phyloP scores from a whole-genome alignment of 1,140 invertebrate species.

The Ostrea denselamellosa region DNA sequence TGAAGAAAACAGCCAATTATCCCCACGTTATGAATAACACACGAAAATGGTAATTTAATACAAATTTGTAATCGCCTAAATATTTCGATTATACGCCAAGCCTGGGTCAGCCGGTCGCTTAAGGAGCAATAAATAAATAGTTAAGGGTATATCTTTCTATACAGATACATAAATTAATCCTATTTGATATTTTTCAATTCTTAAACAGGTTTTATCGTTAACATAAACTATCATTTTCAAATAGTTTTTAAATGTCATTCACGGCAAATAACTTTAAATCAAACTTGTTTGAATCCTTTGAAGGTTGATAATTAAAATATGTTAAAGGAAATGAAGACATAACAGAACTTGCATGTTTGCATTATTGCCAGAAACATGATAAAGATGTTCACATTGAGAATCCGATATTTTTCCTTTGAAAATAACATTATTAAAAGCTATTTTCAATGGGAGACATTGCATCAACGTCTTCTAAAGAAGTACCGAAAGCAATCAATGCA shows the following conservation, averaged over 20 bases:
- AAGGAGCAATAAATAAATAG: conserved; percentile 9
- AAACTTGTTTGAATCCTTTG: conserved; percentile 14
- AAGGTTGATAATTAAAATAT: conserved; percentile 33
- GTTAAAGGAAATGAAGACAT: conserved; percentile 21
- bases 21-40: conserved; percentile 31
- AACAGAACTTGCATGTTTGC: conserved; percentile 15
- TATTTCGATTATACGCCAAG: conserved; percentile 35
- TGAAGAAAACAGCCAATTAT: neutral
- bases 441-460: neutral
- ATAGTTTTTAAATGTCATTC: conserved; percentile 19
- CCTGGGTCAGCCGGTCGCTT: conserved; percentile 8
- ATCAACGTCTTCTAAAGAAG: neutral
- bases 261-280: conserved; percentile 17
- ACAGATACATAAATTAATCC: conserved; percentile 36
- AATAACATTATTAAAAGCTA: conserved; percentile 34
- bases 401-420: conserved; percentile 22
- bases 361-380: conserved; percentile 10
- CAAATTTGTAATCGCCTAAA: conserved; percentile 37
- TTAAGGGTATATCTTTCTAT: conserved; percentile 33
- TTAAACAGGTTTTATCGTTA: neutral
- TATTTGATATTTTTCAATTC: conserved; percentile 39
- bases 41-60: conserved; percentile 39
- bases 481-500: neutral
- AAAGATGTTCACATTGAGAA: neutral
- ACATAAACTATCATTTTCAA: conserved; percentile 6